phyloP scores from a whole-genome alignment of 2,888 invertebrate genomes.

The Pristionchus arcanus region DNA sequence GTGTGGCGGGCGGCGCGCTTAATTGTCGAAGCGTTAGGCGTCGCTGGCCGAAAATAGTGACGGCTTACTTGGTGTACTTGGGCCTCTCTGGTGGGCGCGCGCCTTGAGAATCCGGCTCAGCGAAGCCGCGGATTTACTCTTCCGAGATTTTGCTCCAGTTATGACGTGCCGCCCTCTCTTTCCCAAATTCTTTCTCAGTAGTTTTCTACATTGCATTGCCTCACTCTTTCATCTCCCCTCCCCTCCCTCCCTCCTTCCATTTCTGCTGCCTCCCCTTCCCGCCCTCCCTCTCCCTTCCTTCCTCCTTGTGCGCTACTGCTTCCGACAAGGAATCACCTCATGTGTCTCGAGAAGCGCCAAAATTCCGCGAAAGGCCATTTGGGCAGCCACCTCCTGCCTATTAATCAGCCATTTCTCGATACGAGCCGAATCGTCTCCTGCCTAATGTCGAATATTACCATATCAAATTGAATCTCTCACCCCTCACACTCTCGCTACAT shows the following conservation, averaged over 20 bases:
- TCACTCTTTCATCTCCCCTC: neutral
- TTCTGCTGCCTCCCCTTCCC: neutral
- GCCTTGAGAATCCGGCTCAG: neutral
- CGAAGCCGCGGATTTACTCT: neutral
- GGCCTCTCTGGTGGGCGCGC: neutral
- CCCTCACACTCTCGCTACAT: neutral
- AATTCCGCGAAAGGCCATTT: neutral
- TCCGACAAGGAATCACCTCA: slow-evolving; percentile 36
- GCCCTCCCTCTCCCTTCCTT: slow-evolving; percentile 14
- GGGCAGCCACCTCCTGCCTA: neutral
- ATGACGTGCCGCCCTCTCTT: slow-evolving; percentile 23
- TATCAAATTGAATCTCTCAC: slow-evolving; percentile 41
- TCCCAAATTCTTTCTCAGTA: slow-evolving; percentile 20
- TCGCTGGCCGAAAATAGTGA: neutral
- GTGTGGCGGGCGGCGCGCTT: neutral
- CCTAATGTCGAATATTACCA: slow-evolving; percentile 34
- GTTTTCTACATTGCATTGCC: slow-evolving; percentile 28
- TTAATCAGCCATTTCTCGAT: neutral
- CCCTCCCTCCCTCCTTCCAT: slow-evolving; percentile 3
- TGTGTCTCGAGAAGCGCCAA: neutral
- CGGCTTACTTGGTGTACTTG: neutral
- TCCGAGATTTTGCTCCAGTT: neutral
- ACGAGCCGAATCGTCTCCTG: neutral
- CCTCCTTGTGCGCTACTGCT: neutral
- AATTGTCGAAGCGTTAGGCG: slow-evolving; percentile 14